These are phyloP conservation scores for Lumbricus terrestris DNA, from an alignment of 2,888 invertebrate genomes.

Conservation along the genomic window DNA sequence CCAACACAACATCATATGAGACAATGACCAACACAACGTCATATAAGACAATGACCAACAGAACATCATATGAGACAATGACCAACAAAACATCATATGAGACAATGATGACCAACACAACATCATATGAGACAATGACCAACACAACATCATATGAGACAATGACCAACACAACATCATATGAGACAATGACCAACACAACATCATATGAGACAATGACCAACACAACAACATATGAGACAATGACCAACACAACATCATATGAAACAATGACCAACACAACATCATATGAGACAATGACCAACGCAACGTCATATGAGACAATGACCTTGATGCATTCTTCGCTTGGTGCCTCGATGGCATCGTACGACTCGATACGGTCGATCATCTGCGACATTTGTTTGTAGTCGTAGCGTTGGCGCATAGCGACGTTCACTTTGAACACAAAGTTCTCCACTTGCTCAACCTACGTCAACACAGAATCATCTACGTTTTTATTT, in stretches of 20 bases:
- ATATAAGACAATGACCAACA: constrained; percentile 38
- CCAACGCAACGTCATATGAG: too few relatives aligned
- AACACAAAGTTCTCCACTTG: constrained; percentile 77
- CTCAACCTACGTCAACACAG: constrained; percentile 65
- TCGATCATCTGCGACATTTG: constrained; percentile 74
- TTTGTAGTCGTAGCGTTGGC: constrained; percentile 76
- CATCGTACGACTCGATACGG: constrained; percentile 81
- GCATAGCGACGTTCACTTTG: constrained; percentile 75
- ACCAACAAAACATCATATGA: too few relatives aligned
- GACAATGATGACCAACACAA: too few relatives aligned
- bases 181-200: constrained; percentile 40
- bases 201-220: constrained; percentile 38
- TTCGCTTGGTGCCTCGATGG: constrained; percentile 70
- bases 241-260: constrained; percentile 42
- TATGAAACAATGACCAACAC: constrained; percentile 41
- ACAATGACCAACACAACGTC: constrained; percentile 42
- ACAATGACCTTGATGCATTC: constrained; percentile 55
- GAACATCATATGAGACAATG: background rate
- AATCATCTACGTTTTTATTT: too few relatives aligned
- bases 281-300: constrained; percentile 32
- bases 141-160: too few relatives aligned
- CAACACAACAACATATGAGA: too few relatives aligned
- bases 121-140: constrained; percentile 38
- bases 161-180: too few relatives aligned
- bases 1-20: too few relatives aligned